phyloP scores from a whole-genome alignment of 2,888 invertebrate genomes.

The Pammene fasciana region DNA sequence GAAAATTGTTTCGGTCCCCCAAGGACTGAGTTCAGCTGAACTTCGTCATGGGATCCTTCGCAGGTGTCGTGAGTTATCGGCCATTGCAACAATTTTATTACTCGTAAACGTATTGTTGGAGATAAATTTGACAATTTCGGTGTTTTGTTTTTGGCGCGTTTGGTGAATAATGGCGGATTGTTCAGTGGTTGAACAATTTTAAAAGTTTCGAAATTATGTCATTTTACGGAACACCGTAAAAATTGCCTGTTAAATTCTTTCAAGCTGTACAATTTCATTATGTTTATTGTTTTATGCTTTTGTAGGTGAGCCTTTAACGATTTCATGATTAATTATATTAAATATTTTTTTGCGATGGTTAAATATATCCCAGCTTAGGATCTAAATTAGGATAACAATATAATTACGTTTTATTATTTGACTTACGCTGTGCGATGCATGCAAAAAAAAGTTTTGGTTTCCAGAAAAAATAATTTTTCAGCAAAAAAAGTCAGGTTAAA shows the following conservation, averaged over 20 bases:
- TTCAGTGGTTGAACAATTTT: not conserved
- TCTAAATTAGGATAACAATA: no score
- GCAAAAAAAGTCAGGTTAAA: no score
- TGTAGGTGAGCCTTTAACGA: not conserved
- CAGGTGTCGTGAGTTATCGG: slow-evolving; percentile 76
- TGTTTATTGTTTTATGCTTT: not conserved
- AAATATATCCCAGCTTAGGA: no score
- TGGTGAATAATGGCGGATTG: slow-evolving; percentile 5
- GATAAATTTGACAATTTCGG: slow-evolving; percentile 33
- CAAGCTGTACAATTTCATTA: not conserved
- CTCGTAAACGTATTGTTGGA: slow-evolving; percentile 33
- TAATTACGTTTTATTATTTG: no score
- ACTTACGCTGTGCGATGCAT: no score
- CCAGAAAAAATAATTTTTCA: no score
- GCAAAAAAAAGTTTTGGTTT: no score
- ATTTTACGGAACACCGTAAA: not conserved
- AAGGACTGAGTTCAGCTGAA: slow-evolving; percentile 56
- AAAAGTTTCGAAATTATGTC: not conserved
- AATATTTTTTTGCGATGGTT: no score
- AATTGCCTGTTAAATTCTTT: not conserved
- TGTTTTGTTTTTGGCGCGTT: slow-evolving; percentile 27
- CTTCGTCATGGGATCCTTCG: slow-evolving; percentile 56
- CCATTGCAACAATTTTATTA: slow-evolving; percentile 67
- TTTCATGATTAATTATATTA: not conserved
- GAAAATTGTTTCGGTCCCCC: slow-evolving; percentile 60